Conservation (phyloP, 2,797 vertebrate species). For the Ctenopoma multispine region DNA sequence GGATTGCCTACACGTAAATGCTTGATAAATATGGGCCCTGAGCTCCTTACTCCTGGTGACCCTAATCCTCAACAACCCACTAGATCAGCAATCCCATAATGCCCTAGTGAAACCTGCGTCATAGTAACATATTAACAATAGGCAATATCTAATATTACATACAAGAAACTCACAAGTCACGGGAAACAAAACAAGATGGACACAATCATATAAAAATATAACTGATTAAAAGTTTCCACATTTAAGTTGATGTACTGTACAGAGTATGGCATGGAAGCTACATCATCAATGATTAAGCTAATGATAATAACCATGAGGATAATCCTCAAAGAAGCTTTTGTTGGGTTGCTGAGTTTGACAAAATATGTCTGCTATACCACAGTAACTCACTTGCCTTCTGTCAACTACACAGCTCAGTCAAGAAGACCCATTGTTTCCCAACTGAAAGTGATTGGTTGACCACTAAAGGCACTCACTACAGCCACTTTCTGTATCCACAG, state of each 20-base stretch:
- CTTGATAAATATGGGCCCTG: conserved; percentile 38
- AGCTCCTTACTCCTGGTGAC: conserved; percentile 77
- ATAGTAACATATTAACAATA: conserved; percentile 51
- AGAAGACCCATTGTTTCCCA: conserved; percentile 60
- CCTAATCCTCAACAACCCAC: conserved; percentile 78
- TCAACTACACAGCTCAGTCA: conserved; percentile 41
- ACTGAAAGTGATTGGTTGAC: conserved; percentile 46
- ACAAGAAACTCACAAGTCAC: neutral
- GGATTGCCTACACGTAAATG: neutral
- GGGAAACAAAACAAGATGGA: conserved; percentile 3
- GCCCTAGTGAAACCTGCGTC: conserved; percentile 44
- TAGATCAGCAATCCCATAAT: conserved; percentile 77
- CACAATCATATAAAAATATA: neutral
- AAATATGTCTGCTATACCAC: conserved; percentile 38
- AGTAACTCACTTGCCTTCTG: conserved; percentile 30
- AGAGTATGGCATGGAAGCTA: conserved; percentile 11
- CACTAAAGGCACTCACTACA: conserved; percentile 51
- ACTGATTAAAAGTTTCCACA: neutral
- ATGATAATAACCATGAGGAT: conserved; percentile 62
- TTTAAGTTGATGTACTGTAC: neutral
- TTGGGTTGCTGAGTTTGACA: conserved; percentile 69
- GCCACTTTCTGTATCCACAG: conserved; percentile 42
- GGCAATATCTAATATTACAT: conserved; percentile 56
- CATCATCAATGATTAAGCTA: conserved; percentile 47
- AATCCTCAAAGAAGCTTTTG: conserved; percentile 78